Conservation (phyloP, 2,888 invertebrate species). For the Tenthredo notha region DNA sequence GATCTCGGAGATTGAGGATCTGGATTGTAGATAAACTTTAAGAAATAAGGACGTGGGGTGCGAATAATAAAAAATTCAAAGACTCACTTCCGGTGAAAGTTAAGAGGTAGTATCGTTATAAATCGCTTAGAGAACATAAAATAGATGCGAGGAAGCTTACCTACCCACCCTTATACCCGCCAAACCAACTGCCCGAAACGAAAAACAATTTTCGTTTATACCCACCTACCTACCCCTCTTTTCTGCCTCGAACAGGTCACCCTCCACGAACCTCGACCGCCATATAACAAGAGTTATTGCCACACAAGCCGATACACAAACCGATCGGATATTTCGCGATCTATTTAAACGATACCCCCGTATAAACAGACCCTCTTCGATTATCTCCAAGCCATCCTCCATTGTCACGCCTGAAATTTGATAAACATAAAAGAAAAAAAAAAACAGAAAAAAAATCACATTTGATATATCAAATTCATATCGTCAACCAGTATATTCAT, state of each 20-base stretch:
- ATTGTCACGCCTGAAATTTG: background rate
- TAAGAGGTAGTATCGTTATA: slow-evolving; percentile 53
- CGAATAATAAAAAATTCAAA: slow-evolving; percentile 48
- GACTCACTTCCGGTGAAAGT: slow-evolving; percentile 48
- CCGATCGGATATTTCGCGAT: slow-evolving; percentile 46
- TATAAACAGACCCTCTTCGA: slow-evolving; percentile 22
- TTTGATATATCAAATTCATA: background rate
- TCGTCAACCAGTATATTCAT: background rate
- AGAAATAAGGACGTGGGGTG: background rate
- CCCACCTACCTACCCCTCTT: slow-evolving; percentile 5
- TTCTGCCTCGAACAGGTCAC: slow-evolving; percentile 8
- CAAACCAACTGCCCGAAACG: slow-evolving; percentile 51
- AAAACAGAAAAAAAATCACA: background rate
- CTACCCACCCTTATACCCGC: background rate
- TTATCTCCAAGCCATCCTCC: slow-evolving; percentile 6
- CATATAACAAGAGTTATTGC: slow-evolving; percentile 69
- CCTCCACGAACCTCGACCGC: slow-evolving; percentile 40
- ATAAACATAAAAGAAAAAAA: background rate
- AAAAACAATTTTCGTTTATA: slow-evolving; percentile 58
- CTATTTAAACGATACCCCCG: slow-evolving; percentile 29
- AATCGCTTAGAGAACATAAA: slow-evolving; percentile 52
- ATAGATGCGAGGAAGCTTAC: slow-evolving; percentile 49
- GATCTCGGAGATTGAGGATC: background rate
- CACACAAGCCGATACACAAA: slow-evolving; percentile 67
- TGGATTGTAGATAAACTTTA: background rate